These are phyloP conservation scores for Smittia aterrima DNA, from an alignment of 2,888 invertebrate species.

Conservation along the genomic window DNA sequence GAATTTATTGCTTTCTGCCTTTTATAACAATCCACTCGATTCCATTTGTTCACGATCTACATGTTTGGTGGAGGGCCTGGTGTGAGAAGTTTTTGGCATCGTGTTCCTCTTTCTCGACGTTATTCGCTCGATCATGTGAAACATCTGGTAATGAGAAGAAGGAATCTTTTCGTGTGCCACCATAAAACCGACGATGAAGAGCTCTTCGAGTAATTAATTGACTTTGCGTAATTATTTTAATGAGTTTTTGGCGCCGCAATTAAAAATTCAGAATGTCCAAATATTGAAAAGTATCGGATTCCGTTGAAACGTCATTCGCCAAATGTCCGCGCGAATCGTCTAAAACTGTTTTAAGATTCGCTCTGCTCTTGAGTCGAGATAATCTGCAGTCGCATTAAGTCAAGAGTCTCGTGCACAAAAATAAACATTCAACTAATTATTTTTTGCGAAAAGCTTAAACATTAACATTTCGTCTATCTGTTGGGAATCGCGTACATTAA, in stretches of 20 bases:
- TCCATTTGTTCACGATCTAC: slow-evolving; percentile 36
- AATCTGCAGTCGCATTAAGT: not conserved
- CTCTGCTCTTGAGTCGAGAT: not conserved
- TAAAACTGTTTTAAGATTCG: not conserved
- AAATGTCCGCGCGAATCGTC: not conserved
- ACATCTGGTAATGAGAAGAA: slow-evolving; percentile 37
- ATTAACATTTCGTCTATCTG: not conserved
- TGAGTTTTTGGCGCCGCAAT: slow-evolving; percentile 39
- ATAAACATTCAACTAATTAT: not conserved
- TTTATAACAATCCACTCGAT: not conserved
- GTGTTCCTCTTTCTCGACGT: not conserved
- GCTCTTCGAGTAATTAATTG: slow-evolving; percentile 30
- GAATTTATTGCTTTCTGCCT: slow-evolving; percentile 39
- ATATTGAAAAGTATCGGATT: not conserved
- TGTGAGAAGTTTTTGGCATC: slow-evolving; percentile 18
- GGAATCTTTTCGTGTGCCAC: slow-evolving; percentile 2
- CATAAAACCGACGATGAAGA: not conserved
- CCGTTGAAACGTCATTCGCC: not conserved
- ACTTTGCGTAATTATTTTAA: slow-evolving; percentile 36
- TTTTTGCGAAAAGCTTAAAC: not conserved
- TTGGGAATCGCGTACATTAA: not conserved
- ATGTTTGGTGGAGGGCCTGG: slow-evolving; percentile 19
- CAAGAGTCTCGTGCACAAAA: not conserved
- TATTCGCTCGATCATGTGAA: slow-evolving; percentile 33
- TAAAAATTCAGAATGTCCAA: slow-evolving; percentile 18